Evolutionary conservation across 2,888 invertebrate species (phyloP).

Genomic region (Autographa gamma): DNA sequence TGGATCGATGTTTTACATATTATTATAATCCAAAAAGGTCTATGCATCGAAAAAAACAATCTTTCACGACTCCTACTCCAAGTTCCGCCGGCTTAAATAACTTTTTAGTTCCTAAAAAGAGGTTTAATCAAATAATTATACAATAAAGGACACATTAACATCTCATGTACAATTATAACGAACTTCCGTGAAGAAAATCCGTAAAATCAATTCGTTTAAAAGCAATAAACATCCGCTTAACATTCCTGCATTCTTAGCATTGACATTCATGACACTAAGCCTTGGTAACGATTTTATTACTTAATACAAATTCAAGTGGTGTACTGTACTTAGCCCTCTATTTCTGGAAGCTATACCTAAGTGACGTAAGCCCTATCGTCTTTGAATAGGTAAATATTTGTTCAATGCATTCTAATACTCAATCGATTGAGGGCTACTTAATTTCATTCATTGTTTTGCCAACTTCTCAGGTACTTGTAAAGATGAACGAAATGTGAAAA

Average conservation of each 20-base stretch:
- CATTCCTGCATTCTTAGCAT: slow-evolving; percentile 24
- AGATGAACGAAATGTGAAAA: too few relatives aligned
- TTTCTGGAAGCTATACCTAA: background rate
- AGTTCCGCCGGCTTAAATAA: too few relatives aligned
- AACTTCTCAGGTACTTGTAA: too few relatives aligned
- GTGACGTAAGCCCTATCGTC: background rate
- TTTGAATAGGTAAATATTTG: background rate
- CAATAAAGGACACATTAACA: background rate
- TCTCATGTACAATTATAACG: background rate
- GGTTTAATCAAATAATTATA: background rate
- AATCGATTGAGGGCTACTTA: too few relatives aligned
- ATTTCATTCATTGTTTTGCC: too few relatives aligned
- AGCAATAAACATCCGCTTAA: slow-evolving; percentile 20
- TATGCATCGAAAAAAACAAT: too few relatives aligned
- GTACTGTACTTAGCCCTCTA: slow-evolving; percentile 8
- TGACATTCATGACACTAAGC: slow-evolving; percentile 36
- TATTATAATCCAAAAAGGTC: too few relatives aligned
- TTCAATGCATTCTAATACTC: too few relatives aligned
- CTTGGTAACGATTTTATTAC: slow-evolving; percentile 24
- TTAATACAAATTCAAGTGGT: slow-evolving; percentile 18
- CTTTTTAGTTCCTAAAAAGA: background rate
- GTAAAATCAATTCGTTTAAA: slow-evolving; percentile 10
- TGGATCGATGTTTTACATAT: too few relatives aligned
- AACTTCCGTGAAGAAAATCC: slow-evolving; percentile 25
- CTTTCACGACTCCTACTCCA: too few relatives aligned